Conservation (phyloP, 2,797 vertebrate species). For the Anisognathus igniventris region DNA sequence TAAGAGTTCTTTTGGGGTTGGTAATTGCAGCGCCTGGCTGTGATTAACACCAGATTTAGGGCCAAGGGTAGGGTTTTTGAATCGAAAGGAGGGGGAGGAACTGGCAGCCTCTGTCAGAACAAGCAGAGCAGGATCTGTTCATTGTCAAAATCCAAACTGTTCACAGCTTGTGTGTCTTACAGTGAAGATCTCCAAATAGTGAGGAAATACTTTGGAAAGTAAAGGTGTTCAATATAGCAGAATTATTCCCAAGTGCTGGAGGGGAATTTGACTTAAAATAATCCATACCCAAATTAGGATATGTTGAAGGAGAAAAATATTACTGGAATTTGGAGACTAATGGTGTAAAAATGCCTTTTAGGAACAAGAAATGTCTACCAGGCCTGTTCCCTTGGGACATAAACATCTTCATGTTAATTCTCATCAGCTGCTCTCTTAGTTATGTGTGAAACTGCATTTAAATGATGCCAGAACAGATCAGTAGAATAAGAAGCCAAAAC, state of each 20-base stretch:
- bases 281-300: not conserved
- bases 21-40: not conserved
- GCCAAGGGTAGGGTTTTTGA: not conserved
- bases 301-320: not conserved
- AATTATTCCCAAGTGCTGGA: not conserved
- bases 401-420: not conserved
- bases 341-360: not conserved
- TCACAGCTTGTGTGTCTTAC: not conserved
- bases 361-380: not conserved
- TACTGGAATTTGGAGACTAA: not conserved
- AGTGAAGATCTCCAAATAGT: not conserved
- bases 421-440: not conserved
- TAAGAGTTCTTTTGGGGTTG: not conserved
- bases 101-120: not conserved
- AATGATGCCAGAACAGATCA: not conserved
- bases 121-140: not conserved
- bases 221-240: not conserved
- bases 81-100: not conserved
- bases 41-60: not conserved
- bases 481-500: not conserved
- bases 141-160: not conserved
- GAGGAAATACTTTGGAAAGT: not conserved
- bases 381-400: not conserved
- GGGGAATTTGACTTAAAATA: not conserved
- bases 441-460: not conserved